Conservation (phyloP, 2,888 invertebrate species). For the Tillus elongatus region DNA sequence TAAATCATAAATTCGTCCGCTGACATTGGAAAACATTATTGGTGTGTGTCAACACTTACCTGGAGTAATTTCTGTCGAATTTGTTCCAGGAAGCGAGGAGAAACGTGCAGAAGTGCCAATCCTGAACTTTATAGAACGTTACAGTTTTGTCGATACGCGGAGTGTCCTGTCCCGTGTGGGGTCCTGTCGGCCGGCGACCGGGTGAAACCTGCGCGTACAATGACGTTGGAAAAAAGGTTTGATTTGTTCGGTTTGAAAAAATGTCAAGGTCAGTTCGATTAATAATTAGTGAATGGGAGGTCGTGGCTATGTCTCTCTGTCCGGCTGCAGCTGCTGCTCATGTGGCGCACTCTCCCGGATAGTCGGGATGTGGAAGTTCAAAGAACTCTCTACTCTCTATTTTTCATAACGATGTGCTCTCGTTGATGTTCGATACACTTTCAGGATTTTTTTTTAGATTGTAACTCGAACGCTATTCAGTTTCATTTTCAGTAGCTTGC, state of each 20-base stretch:
- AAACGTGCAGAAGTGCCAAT: slow-evolving; percentile 22
- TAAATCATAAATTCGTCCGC: slow-evolving; percentile 36
- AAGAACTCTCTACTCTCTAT: slow-evolving; percentile 25
- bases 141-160: background rate
- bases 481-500: too few species aligned
- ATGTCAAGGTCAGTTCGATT: slow-evolving; percentile 42
- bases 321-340: too few species aligned
- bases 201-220: slow-evolving; percentile 21
- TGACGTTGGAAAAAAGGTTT: slow-evolving; percentile 30
- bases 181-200: too few species aligned
- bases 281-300: slow-evolving; percentile 40
- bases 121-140: slow-evolving; percentile 20
- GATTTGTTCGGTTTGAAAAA: slow-evolving; percentile 32
- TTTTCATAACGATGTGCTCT: too few species aligned
- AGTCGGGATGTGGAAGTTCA: slow-evolving; percentile 31
- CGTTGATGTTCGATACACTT: too few species aligned
- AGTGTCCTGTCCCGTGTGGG: too few species aligned
- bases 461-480: too few species aligned
- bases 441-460: too few species aligned
- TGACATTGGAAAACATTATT: slow-evolving; percentile 37
- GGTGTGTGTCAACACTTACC: slow-evolving; percentile 36
- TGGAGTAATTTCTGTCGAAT: slow-evolving; percentile 29
- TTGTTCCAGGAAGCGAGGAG: too few species aligned
- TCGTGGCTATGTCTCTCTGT: slow-evolving; percentile 20
- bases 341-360: too few species aligned